These are phyloP conservation scores for Lepidocyrtoides sp. DNA, from an alignment of 2,888 invertebrate species.

Conservation along the genomic window DNA sequence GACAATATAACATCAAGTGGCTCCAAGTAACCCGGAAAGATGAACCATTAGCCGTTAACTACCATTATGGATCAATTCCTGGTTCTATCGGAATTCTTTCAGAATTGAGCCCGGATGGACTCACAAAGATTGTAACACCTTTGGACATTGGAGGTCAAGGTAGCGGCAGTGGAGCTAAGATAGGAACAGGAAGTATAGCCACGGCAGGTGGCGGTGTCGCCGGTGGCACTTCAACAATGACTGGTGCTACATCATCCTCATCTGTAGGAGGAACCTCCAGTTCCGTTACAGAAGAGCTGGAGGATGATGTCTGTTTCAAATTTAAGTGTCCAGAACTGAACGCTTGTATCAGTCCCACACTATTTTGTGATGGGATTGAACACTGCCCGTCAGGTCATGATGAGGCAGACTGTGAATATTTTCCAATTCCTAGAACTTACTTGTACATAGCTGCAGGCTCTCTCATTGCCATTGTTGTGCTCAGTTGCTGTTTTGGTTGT, in stretches of 20 bases:
- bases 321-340: constrained; percentile 82
- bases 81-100: constrained; percentile 69
- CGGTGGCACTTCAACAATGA: neutral
- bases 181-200: constrained; percentile 51
- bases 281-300: constrained; percentile 77
- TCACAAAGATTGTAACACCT: constrained; percentile 68
- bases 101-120: constrained; percentile 69
- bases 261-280: constrained; percentile 70
- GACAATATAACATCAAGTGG: constrained; percentile 78
- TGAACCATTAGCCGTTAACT: constrained; percentile 77
- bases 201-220: constrained; percentile 29
- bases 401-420: constrained; percentile 84
- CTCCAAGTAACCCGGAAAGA: constrained; percentile 81
- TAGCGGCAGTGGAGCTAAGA: constrained; percentile 31
- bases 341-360: constrained; percentile 80
- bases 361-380: constrained; percentile 83
- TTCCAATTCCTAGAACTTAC: constrained; percentile 82
- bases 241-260: constrained; percentile 77
- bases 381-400: constrained; percentile 84
- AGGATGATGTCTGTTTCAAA: constrained; percentile 82
- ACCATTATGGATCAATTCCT: constrained; percentile 70
- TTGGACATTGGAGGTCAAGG: constrained; percentile 54
- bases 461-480: constrained; percentile 77
- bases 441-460: constrained; percentile 80
- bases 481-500: constrained; percentile 83